These are phyloP conservation scores for Leuctra nigra DNA, from an alignment of 2,888 invertebrate species.

Conservation along the genomic window DNA sequence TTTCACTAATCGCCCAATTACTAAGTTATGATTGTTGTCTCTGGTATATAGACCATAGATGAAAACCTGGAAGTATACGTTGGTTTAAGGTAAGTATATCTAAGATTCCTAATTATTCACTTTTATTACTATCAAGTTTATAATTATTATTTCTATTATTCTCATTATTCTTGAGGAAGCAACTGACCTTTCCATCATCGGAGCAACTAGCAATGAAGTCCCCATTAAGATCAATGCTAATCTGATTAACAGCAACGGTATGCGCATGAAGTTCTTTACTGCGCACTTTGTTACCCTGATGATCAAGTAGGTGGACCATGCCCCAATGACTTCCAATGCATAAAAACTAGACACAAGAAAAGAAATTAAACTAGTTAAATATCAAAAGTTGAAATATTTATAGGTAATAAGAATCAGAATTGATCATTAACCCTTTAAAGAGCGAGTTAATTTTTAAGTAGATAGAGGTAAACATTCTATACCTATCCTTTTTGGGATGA, in stretches of 20 bases:
- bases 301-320: constrained; percentile 81
- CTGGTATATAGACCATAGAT: constrained; percentile 81
- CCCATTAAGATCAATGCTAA: constrained; percentile 90
- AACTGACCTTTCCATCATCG: constrained; percentile 78
- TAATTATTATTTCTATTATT: background rate
- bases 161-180: too few species aligned
- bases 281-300: constrained; percentile 74
- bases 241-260: constrained; percentile 86
- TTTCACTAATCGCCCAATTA: constrained; percentile 74
- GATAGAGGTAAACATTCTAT: too few species aligned
- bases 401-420: too few species aligned
- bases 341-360: constrained; percentile 59
- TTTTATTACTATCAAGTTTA: too few species aligned
- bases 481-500: too few species aligned
- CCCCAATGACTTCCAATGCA: constrained; percentile 93
- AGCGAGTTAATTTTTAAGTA: too few species aligned
- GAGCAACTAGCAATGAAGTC: constrained; percentile 91
- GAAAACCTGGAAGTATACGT: constrained; percentile 47
- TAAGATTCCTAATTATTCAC: too few species aligned
- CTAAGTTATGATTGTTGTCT: constrained; percentile 73
- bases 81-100: background rate
- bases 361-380: too few species aligned
- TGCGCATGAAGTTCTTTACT: constrained; percentile 71
- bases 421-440: too few species aligned
- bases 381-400: too few species aligned